Conservation (phyloP, 2,888 invertebrate species). For the Melinaea menophilus region DNA sequence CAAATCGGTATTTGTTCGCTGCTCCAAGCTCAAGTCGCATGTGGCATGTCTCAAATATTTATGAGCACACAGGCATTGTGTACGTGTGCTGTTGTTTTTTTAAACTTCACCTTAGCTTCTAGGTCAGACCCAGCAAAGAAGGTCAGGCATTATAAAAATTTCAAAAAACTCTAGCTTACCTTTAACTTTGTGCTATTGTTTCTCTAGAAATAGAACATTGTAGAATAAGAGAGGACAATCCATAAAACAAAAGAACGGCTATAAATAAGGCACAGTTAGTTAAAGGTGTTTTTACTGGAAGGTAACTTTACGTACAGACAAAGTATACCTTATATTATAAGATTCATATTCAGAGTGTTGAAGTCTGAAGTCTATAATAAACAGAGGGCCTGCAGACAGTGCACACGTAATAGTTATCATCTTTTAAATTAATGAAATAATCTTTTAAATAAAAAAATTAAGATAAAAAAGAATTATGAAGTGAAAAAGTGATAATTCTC, state of each 20-base stretch:
- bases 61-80: slow-evolving; percentile 27
- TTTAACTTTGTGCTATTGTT: slow-evolving; percentile 11
- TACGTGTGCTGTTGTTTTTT: slow-evolving; percentile 30
- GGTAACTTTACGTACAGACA: too few relatives aligned
- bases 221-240: slow-evolving; percentile 23
- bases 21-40: slow-evolving; percentile 19
- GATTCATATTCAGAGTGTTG: too few relatives aligned
- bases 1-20: too few relatives aligned
- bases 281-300: not conserved
- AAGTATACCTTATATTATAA: too few relatives aligned
- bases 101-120: slow-evolving; percentile 28
- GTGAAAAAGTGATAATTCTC: too few relatives aligned
- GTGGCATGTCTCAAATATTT: slow-evolving; percentile 28
- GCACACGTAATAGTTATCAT: too few relatives aligned
- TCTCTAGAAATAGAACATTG: slow-evolving; percentile 16
- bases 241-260: not conserved
- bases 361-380: too few relatives aligned
- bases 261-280: not conserved
- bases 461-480: not conserved
- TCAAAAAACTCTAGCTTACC: slow-evolving; percentile 23
- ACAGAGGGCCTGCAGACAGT: too few relatives aligned
- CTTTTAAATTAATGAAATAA: too few relatives aligned
- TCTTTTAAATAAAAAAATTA: not conserved
- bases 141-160: slow-evolving; percentile 30
- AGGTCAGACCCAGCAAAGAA: slow-evolving; percentile 29